Evolutionary conservation across 2,113 vertebrate species (phyloP).

Genomic region (Noctilio leporinus): DNA sequence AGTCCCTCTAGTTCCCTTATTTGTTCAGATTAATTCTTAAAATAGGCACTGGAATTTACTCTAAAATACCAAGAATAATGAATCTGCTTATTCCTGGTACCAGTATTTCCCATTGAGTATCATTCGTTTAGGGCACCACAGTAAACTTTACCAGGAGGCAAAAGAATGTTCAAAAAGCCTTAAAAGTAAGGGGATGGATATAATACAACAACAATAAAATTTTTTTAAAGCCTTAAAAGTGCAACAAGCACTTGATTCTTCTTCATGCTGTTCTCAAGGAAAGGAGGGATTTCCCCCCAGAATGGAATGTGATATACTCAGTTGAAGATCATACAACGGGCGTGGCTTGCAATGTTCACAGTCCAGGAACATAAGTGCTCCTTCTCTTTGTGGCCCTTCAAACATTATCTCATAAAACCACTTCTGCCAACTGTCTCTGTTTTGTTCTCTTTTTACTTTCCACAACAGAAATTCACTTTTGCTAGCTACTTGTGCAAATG

Average conservation of each 20-base stretch:
- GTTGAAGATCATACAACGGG: neutral
- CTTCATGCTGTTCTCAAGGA: neutral
- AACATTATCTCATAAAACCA: constrained; percentile 9
- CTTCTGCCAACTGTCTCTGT: constrained; percentile 4
- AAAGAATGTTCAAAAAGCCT: constrained; percentile 26
- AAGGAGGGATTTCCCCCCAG: neutral
- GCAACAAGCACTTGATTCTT: neutral
- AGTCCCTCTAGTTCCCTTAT: constrained; percentile 6
- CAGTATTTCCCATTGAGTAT: neutral
- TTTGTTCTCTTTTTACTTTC: constrained; percentile 21
- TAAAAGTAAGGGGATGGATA: no score
- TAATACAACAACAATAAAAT: no score
- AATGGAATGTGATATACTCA: neutral
- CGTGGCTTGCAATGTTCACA: neutral
- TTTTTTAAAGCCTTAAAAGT: no score
- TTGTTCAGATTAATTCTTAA: constrained; percentile 34
- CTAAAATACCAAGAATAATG: constrained; percentile 8
- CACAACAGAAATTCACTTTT: constrained; percentile 5
- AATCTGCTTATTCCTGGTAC: neutral
- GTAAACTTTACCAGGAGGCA: constrained; percentile 9
- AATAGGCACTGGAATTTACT: neutral
- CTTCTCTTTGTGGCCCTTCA: constrained; percentile 7
- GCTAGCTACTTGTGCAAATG: neutral
- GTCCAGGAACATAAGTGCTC: neutral
- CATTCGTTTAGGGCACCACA: constrained; percentile 2